Percentiles rank a stretch among this genome's conserved stretches.
Evolutionary conservation across 2,113 vertebrate species (phyloP).

Genomic region (Ceyx cyanopectus): DNA sequence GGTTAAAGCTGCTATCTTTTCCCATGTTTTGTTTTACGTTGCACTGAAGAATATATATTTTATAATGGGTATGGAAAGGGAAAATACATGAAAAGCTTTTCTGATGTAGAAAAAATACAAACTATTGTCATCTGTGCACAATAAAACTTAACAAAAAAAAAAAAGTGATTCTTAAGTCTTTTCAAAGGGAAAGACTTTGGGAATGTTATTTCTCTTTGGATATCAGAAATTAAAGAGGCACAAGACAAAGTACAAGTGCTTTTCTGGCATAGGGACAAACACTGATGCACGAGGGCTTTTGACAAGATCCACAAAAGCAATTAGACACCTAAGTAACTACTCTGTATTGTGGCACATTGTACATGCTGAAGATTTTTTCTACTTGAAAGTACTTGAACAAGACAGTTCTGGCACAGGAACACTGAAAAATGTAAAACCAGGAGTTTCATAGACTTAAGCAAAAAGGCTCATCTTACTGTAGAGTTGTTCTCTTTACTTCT

Average conservation of each 20-base stretch:
- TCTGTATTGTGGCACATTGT: neutral
- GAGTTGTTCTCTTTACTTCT: neutral
- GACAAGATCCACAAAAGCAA: neutral
- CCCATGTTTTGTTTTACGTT: neutral
- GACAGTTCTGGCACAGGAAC: neutral
- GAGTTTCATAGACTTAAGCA: neutral
- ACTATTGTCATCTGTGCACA: neutral
- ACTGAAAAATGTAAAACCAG: neutral
- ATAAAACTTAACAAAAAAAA: neutral
- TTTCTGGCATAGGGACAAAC: neutral
- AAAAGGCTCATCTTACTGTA: neutral
- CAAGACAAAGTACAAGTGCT: neutral
- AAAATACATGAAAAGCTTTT: neutral
- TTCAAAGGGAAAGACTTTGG: neutral
- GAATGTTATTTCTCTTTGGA: neutral
- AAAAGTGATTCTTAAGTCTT: neutral
- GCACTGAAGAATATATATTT: neutral
- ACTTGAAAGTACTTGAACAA: neutral
- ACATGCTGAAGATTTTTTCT: neutral
- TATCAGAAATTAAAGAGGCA: neutral
- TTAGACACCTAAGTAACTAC: neutral
- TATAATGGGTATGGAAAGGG: neutral
- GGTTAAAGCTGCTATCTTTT: neutral
- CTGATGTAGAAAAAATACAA: conserved; percentile 20
- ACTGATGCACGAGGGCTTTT: neutral